phyloP scores from a whole-genome alignment of 2,888 invertebrate genomes.

The Ashinkailepas kermadecensis region DNA sequence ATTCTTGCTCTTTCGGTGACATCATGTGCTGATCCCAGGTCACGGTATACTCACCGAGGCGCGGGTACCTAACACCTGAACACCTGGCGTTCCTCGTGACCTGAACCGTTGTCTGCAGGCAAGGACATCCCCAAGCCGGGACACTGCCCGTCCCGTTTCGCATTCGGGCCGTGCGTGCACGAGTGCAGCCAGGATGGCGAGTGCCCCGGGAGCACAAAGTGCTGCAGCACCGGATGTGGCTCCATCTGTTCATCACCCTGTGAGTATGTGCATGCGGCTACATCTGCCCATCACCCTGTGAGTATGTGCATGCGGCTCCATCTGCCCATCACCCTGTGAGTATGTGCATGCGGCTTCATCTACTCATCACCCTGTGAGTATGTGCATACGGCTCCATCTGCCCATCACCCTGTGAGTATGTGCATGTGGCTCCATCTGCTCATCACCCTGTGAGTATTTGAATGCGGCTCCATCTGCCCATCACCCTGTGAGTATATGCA shows the following conservation, averaged over 20 bases:
- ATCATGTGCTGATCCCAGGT: not conserved
- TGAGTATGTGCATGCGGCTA: not conserved
- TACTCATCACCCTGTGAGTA: too few relatives aligned
- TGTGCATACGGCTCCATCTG: too few relatives aligned
- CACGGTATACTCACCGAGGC: not conserved
- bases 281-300: not conserved
- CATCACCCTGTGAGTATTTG: too few relatives aligned
- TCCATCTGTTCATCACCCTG: not conserved
- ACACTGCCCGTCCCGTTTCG: slow-evolving; percentile 15
- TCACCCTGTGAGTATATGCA: too few relatives aligned
- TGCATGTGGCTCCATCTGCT: too few relatives aligned
- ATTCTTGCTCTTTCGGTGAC: too few relatives aligned
- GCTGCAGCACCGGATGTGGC: slow-evolving; percentile 17
- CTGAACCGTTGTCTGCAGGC: not conserved
- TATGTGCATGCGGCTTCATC: too few relatives aligned
- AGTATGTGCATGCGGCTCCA: not conserved
- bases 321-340: too few relatives aligned
- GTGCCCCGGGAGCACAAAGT: slow-evolving; percentile 7
- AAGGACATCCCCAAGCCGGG: slow-evolving; percentile 5
- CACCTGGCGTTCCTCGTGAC: not conserved
- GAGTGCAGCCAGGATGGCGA: slow-evolving; percentile 5
- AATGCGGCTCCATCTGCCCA: too few relatives aligned
- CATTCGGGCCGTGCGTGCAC: slow-evolving; percentile 12
- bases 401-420: too few relatives aligned
- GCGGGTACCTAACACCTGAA: not conserved